phyloP scores from a whole-genome alignment of 2,797 vertebrate species.

The Meda fulgida region DNA sequence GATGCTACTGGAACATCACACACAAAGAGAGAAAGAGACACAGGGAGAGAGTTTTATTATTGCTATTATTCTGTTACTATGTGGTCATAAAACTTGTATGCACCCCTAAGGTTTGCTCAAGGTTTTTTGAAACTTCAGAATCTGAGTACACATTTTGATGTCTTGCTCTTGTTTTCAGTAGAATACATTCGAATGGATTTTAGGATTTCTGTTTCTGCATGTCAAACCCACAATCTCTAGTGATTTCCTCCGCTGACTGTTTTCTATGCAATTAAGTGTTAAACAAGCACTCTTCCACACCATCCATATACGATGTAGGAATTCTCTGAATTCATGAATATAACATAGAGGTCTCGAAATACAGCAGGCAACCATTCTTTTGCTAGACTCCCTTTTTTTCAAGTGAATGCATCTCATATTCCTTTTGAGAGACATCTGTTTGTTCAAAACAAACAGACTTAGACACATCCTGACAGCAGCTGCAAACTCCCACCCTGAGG shows the following conservation, averaged over 20 bases:
- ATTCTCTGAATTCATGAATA: conserved; percentile 63
- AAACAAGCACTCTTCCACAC: conserved; percentile 66
- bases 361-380: conserved; percentile 60
- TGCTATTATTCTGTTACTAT: conserved; percentile 37
- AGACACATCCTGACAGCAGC: conserved; percentile 35
- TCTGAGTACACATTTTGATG: conserved; percentile 49
- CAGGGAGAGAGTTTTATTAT: conserved; percentile 18
- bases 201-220: conserved; percentile 57
- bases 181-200: conserved; percentile 48
- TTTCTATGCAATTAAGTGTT: conserved; percentile 80
- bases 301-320: conserved; percentile 63
- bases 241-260: conserved; percentile 69
- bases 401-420: conserved; percentile 58
- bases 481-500: conserved; percentile 24
- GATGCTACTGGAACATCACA: conserved; percentile 56
- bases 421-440: conserved; percentile 60
- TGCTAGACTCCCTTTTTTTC: conserved; percentile 51
- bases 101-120: conserved; percentile 46
- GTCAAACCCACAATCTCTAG: conserved; percentile 62
- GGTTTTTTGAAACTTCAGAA: conserved; percentile 50
- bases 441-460: conserved; percentile 58
- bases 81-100: conserved; percentile 52
- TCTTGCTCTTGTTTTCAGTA: conserved; percentile 53
- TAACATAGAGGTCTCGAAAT: conserved; percentile 54
- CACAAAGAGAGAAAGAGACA: conserved; percentile 30